Base-by-base conservation (phyloP, 1,140 invertebrate genomes). In the Dendroctonus ponderosae region DNA sequence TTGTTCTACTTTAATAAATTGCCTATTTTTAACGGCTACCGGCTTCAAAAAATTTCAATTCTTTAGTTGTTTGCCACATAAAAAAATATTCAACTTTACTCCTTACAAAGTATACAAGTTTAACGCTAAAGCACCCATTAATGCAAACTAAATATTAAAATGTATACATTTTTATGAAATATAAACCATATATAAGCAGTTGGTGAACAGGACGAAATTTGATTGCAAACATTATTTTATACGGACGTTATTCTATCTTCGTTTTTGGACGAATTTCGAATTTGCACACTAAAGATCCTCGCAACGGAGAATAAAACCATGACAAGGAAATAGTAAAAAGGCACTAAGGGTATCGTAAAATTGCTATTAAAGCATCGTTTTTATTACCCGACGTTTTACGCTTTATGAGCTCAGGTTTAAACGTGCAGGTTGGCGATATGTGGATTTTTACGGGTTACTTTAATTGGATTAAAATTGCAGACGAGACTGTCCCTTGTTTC, bases 271-370 rank as follows among this genome's bases (percentile, higher is more conserved):
- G 9, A 52, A 48, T 48, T 52, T 52, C 50, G 50, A 72, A 72
- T 68, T 69, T 63, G 61, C 62, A 69, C 71, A 70, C 70, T 70
- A 72, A 72, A 70, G 66, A 51, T 57, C 58, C 68, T 62, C 46
- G 69, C 69, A 64, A 57, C 46, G 67, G 43, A 58, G 70, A 67
- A 71, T 69, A 71, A 71, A 73, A 71, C 70, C 70, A 67, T 66
- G 58, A 66, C 62, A 73, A 69, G 66, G 58, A 67, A 73, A 73
- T 65, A 73, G 67, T 73, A 73, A 73, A 73, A 71, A 71, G 50
- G 67, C 69, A 71, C 71, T 71, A 71, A 73, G 71, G 71, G 62
- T 54, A 60, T 70, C 71, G 64, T 73, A 73, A 73, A 73, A 44
- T 71, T 54, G 59, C 65, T 67, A 67, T 71, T 73, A 69, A 70